Evolutionary conservation across 2,888 invertebrate genomes (phyloP).

Genomic region (Tenthredo scrophulariae): DNA sequence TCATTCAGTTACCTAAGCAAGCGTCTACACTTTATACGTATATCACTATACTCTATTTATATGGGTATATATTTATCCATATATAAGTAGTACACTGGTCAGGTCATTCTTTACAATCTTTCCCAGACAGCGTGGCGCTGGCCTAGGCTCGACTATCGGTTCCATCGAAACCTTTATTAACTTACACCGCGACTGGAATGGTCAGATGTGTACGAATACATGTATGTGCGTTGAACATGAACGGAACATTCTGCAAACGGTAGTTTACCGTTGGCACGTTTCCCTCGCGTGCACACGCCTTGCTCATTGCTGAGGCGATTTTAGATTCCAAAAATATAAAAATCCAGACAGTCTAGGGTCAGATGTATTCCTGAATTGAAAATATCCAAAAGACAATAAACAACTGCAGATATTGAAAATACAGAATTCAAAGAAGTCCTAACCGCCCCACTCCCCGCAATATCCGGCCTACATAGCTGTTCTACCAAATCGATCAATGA

Average conservation of each 20-base stretch:
- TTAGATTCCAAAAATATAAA: slow-evolving; percentile 1
- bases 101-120: slow-evolving; percentile 21
- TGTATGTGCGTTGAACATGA: background rate
- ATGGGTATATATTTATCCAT: background rate
- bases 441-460: background rate
- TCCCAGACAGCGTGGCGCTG: slow-evolving; percentile 32
- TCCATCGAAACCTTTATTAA: slow-evolving; percentile 14
- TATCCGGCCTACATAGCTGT: background rate
- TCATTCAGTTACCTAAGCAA: background rate
- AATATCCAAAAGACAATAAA: background rate
- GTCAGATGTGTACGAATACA: background rate
- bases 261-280: slow-evolving; percentile 13
- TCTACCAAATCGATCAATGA: background rate
- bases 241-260: background rate
- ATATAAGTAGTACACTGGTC: background rate
- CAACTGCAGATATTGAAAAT: background rate
- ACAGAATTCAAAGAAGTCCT: background rate
- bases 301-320: too few species aligned
- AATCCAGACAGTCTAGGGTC: background rate
- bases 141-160: background rate
- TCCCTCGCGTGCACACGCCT: background rate
- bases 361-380: background rate
- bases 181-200: background rate
- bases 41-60: background rate
- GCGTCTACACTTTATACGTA: background rate